Percentiles rank a stretch among this genome's conserved stretches.
These are phyloP conservation scores for Asbolus verrucosus DNA, from an alignment of 1,140 invertebrate species.

Conservation along the genomic window DNA sequence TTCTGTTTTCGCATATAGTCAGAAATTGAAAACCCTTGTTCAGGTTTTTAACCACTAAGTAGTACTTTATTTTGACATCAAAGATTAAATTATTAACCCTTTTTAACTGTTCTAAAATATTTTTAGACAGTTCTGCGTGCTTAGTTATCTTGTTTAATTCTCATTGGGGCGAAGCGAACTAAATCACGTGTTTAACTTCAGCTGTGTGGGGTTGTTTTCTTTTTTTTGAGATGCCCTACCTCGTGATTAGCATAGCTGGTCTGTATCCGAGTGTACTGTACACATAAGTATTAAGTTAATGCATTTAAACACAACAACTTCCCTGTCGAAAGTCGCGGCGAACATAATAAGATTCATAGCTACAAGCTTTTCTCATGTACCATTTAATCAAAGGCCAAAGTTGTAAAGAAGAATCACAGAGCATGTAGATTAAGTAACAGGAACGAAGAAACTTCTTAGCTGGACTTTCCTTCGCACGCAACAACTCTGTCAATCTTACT, in stretches of 20 bases:
- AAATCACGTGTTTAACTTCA: no score
- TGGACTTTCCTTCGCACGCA: conserved; percentile 30
- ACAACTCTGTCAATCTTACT: conserved; percentile 34
- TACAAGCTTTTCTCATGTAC: conserved; percentile 36
- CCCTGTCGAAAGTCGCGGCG: conserved; percentile 23
- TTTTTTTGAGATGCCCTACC: conserved; percentile 11
- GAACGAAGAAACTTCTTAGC: conserved; percentile 24
- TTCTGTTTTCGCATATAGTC: no score
- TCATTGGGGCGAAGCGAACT: no score
- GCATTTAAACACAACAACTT: conserved; percentile 36
- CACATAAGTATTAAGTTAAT: conserved; percentile 34
- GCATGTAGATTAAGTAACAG: conserved; percentile 31
- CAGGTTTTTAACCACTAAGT: no score
- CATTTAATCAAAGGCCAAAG: conserved; percentile 33
- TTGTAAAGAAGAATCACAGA: conserved; percentile 24
- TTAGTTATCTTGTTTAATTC: no score
- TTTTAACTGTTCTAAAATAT: no score
- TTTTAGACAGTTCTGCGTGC: no score
- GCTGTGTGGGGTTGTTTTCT: conserved; percentile 12
- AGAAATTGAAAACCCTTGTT: no score
- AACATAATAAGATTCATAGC: conserved; percentile 33
- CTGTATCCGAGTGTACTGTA: not conserved
- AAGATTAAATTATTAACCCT: no score
- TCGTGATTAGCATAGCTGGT: conserved; percentile 19
- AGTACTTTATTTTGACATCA: no score